Conservation (phyloP, 2,888 invertebrate genomes). For the Clepsis dumicolana region DNA sequence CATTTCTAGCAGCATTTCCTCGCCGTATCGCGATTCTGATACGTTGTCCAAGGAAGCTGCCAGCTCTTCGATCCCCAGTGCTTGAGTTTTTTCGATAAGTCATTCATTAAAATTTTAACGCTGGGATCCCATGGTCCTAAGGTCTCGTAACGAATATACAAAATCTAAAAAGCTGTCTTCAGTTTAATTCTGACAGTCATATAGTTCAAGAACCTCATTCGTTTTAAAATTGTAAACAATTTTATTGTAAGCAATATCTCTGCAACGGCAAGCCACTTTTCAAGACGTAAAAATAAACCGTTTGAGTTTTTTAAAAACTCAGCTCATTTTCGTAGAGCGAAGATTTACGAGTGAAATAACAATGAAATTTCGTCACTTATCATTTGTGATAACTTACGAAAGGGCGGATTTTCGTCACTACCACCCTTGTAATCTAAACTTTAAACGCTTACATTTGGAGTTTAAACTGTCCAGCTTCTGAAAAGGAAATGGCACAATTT, state of each 20-base stretch:
- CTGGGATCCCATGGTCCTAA: too few relatives aligned
- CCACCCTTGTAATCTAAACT: background rate
- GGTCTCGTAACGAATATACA: background rate
- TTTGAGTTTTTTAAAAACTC: conserved; percentile 25
- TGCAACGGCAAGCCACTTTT: background rate
- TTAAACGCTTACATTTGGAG: background rate
- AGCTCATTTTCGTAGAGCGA: conserved; percentile 18
- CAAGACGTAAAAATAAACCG: conserved; percentile 18
- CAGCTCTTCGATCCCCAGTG: too few relatives aligned
- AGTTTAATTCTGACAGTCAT: background rate
- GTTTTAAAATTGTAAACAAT: background rate
- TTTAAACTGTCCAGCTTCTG: background rate
- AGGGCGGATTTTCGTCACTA: background rate
- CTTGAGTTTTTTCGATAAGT: too few relatives aligned
- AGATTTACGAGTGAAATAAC: conserved; percentile 30
- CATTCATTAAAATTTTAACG: too few relatives aligned
- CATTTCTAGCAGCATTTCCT: too few relatives aligned
- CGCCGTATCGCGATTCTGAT: too few relatives aligned
- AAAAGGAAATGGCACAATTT: background rate
- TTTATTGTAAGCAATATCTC: background rate
- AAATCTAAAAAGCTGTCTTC: background rate
- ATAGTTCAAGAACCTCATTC: background rate
- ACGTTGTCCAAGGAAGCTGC: too few relatives aligned
- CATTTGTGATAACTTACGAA: background rate
- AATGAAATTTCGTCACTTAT: conserved; percentile 31